A percentile compares a stretch with the other conserved stretches of the same genome.
phyloP scores from a whole-genome alignment of 2,113 vertebrate genomes.

The Lucifuga dentata region DNA sequence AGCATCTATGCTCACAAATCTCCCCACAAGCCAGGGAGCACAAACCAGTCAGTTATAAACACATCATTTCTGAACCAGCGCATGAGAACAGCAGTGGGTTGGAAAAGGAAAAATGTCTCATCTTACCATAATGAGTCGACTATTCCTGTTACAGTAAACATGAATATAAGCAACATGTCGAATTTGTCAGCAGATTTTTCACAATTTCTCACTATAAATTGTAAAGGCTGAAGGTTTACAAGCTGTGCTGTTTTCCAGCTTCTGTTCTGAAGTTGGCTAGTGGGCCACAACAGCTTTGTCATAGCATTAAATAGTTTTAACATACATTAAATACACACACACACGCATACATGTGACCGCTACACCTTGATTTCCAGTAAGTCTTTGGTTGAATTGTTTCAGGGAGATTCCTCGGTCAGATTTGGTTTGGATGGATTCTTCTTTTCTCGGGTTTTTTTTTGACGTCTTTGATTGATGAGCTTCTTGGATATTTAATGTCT shows the following conservation, averaged over 20 bases:
- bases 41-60: conserved; percentile 44
- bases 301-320: neutral
- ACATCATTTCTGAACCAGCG: neutral
- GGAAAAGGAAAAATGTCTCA: conserved; percentile 13
- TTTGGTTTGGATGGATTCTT: conserved; percentile 62
- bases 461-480: conserved; percentile 70
- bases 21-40: conserved; percentile 34
- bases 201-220: conserved; percentile 4
- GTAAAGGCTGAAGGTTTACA: conserved; percentile 3
- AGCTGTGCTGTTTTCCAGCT: conserved; percentile 2
- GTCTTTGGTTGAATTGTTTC: conserved; percentile 40
- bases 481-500: conserved; percentile 60
- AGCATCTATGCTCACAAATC: conserved; percentile 25
- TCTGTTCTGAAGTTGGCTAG: neutral
- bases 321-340: conserved; percentile 21
- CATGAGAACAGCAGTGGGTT: conserved; percentile 23
- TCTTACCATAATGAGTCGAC: conserved; percentile 40
- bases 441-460: conserved; percentile 49
- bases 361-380: conserved; percentile 42
- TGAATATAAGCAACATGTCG: conserved; percentile 46
- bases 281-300: conserved; percentile 16
- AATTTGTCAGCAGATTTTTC: conserved; percentile 50
- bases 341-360: conserved; percentile 4
- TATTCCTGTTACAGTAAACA: conserved; percentile 54
- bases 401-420: conserved; percentile 43